Evolutionary conservation across 1,140 invertebrate species (phyloP), one percentile per base, ranked within the genome.

Genomic region (Aleiodes sp.): DNA sequence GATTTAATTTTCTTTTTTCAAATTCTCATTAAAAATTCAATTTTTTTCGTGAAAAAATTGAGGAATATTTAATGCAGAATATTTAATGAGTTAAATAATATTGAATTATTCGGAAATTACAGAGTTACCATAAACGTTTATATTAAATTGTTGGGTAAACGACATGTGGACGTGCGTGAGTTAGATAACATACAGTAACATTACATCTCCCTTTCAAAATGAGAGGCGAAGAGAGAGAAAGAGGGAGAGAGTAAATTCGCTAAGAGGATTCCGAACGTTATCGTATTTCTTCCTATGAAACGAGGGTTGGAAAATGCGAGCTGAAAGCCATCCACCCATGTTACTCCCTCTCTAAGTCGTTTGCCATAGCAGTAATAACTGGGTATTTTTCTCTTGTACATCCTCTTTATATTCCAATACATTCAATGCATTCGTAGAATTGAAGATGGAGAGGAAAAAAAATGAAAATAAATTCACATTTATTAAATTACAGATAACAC

Each of bases 191-290:
- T 46, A 26, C 31, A 56, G 59, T 26, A 65, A 21, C 29, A 52
- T 9, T 62, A 41, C 12, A 43, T 12, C 12, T 6, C 19, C 39
- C n/a, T n/a, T n/a, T n/a, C n/a, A n/a, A n/a, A n/a, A n/a, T n/a
- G n/a, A n/a, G n/a, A n/a, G n/a, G n/a, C n/a, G n/a, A n/a, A n/a
- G n/a, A n/a, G n/a, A n/a, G n/a, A 66, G 46, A 66, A 43, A 35
- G 16, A 29, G 21, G 52, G 57, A 28, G 16, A 12, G 56, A 57
- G 26, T 57, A 52, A 26, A 43, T 21, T 65, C 8, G 62, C 39
- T 73, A 71, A 73, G 72, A 73, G 72, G 72, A 73, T 73, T 71
- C 16, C 62, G 56, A 64, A 69, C 70, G 57, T 73, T 71, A 73
- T 69, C 72, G 72, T 73, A 73, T 71, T 73, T 73, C 70, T 69